Conservation (phyloP, 2,113 vertebrate species). For the Odontophorus gujanensis region DNA sequence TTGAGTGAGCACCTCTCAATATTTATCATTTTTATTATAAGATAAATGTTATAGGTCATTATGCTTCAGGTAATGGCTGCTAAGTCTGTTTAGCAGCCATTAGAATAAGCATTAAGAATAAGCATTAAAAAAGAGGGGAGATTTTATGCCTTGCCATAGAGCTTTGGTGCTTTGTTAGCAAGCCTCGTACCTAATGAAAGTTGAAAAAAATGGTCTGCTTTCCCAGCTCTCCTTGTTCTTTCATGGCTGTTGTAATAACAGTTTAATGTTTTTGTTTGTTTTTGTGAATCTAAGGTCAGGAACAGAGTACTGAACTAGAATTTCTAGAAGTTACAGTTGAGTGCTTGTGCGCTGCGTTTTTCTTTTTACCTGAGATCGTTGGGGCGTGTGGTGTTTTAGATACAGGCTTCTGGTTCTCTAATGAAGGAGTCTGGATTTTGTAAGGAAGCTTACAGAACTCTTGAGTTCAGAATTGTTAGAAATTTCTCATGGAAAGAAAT, state of each 20-base stretch:
- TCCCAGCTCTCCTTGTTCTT: neutral
- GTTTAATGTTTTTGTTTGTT: neutral
- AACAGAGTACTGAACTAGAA: neutral
- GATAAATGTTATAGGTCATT: neutral
- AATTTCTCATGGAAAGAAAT: rapidly evolving
- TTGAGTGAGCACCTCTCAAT: neutral
- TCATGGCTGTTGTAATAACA: neutral
- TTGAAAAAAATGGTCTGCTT: neutral
- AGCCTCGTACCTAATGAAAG: neutral
- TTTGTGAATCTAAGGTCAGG: neutral
- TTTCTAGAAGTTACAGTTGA: neutral
- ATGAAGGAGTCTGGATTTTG: neutral
- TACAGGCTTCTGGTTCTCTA: neutral
- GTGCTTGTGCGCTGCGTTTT: neutral
- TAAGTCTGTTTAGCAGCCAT: neutral
- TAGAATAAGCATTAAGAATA: neutral
- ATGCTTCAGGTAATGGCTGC: neutral
- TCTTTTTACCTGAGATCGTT: neutral
- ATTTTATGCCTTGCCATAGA: neutral
- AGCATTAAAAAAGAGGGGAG: neutral
- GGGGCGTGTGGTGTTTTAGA: neutral
- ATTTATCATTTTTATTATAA: neutral
- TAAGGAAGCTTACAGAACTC: neutral
- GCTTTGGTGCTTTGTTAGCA: neutral
- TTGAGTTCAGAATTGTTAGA: rapidly evolving